Base-by-base conservation (phyloP, 2,888 invertebrate species). In the Philonicus albiceps region DNA sequence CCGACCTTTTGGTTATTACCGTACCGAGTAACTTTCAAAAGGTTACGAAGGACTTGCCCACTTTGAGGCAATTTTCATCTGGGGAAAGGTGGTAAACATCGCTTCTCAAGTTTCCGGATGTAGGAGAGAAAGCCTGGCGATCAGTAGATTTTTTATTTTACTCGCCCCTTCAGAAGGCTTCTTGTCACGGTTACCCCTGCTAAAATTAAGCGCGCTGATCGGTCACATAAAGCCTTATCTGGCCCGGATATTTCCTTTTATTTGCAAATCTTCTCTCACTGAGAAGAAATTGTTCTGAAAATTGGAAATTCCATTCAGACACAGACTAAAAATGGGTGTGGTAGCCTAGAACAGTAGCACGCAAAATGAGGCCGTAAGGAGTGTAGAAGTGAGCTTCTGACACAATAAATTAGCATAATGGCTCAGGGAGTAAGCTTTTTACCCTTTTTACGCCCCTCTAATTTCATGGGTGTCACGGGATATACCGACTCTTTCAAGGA, bases 401-500 rank as follows among this genome's bases (percentile, higher is more conserved):
- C 43, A 75, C 75, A 22, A 85, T 78, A 86, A 86, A 87, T 87
- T 87, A 87, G 78, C 87, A 85, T 86, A 86, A 87, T 86, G 73
- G 86, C 75, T 80, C 64, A 86, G 81, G 84, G 78, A 72, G 76
- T 73, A 73, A 86, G 85, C 87, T 80, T 87, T 85, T 85, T 80
- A 86, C 86, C 87, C 86, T 85, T 86, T 86, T 85, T 40, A 16
- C 72, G 34, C 31, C 40, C 34, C 86, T 73, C 84, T 34, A 74
- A 43, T 49, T 49, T 85, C 53, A 74, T 53, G 43, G 85, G 27
- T 49, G 85, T 49, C 75, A 53, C 19, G 85, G 85, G 74, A 75
- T 84, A 37, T 37, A 11, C 37, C 37, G 37, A 37, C 37, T 37
- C 11, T 11, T 37, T 37, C 37, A 37, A 11, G 37, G 11, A 37